Base-by-base conservation (phyloP, 1,140 invertebrate species). In the Solen grandis region DNA sequence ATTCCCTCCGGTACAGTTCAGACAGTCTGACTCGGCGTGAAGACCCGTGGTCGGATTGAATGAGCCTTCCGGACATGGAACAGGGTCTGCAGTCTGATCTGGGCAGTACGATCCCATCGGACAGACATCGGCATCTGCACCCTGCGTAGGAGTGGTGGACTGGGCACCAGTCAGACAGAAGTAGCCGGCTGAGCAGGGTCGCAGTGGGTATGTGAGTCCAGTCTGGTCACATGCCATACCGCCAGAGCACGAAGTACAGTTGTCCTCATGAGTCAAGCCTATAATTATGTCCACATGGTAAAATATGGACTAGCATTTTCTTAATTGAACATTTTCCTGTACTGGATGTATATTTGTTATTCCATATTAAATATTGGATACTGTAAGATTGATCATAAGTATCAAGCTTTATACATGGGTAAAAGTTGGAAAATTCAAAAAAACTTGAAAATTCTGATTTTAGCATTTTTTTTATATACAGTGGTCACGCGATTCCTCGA, bases 211-310 rank as follows among this genome's bases (percentile, higher is more conserved):
- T 14, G 85, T 85, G 35, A 91, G 80, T 14, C 89, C 90, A 22
- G 66, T 69, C 38, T 84, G 79, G 68, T 91, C 90, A 87, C 90
- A 91, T 0, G 90, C 89, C 88, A 88, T 88, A 0, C 88, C 87
- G 19, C 90, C 90, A 29, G 85, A 80, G 86, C 90, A 91, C 0
- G 82, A 55, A 3, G 85, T 85, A 78, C 90, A 91, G 14, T 90
- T 85, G 5, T 50, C 60, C 3, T 52, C 41, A 41, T 73, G 79
- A 1, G 78, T 86, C 66, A 90, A 69, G 27, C 89, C 90, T 91
- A 62, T 2, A 83, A 68, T 41, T 4, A 63, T n/a, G n/a, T n/a
- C n/a, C n/a, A n/a, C n/a, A n/a, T n/a, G n/a, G n/a, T 8, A 2
- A 63, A 2, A 5, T 63, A 35, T 63, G 5, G 27, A 16, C 13